These are phyloP conservation scores for Xenopus tropicalis DNA, from an alignment of 2,113 vertebrate genomes.

Conservation along the genomic window DNA sequence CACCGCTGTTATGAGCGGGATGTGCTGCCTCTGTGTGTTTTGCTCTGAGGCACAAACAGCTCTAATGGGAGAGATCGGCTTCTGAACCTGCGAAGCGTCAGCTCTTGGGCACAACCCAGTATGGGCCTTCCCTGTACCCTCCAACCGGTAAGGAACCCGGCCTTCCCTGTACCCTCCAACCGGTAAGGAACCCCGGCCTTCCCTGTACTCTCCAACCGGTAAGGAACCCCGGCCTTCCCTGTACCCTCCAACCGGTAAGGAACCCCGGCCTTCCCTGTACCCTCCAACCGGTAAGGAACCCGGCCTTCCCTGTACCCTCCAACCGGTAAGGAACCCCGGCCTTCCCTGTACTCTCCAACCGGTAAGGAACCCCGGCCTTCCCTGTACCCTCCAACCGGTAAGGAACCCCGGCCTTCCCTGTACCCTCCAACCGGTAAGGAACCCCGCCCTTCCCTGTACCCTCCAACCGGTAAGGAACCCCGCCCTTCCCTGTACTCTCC, in stretches of 20 bases:
- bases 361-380: slow-evolving; percentile 1
- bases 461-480: too few relatives aligned
- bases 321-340: slow-evolving; percentile 13
- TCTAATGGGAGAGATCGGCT: background rate
- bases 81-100: background rate
- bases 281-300: slow-evolving; percentile 19
- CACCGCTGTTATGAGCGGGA: slow-evolving; percentile 31
- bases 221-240: background rate
- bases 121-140: too few relatives aligned
- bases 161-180: background rate
- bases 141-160: slow-evolving; percentile 12
- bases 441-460: too few relatives aligned
- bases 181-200: slow-evolving; percentile 6
- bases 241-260: slow-evolving; percentile 26
- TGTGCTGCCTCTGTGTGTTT: background rate
- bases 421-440: slow-evolving; percentile 26
- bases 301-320: background rate
- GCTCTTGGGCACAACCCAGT: background rate
- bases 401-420: background rate
- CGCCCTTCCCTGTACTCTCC: too few relatives aligned
- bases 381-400: slow-evolving; percentile 23
- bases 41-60: background rate
- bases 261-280: background rate
- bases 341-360: slow-evolving; percentile 6
- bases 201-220: slow-evolving; percentile 20